Evolutionary conservation across 2,113 vertebrate genomes (phyloP).

Genomic region (Sciurus niger): DNA sequence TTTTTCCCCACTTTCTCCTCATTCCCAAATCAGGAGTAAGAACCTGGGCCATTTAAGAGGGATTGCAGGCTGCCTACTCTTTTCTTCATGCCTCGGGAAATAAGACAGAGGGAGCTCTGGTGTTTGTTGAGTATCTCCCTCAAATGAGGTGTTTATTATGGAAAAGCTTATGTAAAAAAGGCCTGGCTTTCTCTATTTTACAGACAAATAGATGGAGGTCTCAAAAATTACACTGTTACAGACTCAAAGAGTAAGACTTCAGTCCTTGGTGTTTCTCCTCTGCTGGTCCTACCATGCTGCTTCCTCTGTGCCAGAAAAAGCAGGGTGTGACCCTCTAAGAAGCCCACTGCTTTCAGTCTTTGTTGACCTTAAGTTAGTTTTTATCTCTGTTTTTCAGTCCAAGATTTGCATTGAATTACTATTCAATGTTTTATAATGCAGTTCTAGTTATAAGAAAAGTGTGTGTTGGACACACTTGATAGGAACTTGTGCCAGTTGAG

Average conservation of each 20-base stretch:
- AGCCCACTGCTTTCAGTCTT: background rate
- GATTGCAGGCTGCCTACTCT: background rate
- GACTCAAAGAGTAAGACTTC: background rate
- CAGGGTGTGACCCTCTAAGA: background rate
- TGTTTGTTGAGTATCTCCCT: background rate
- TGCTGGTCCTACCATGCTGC: background rate
- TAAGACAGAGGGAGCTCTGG: background rate
- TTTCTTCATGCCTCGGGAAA: background rate
- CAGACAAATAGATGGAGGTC: background rate
- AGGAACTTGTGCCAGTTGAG: background rate
- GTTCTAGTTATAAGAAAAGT: background rate
- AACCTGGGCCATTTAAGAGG: background rate
- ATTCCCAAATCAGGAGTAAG: background rate
- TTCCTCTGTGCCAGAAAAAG: background rate
- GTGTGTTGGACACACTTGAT: background rate
- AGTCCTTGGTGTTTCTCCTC: background rate
- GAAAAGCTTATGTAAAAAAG: background rate
- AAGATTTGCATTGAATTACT: constrained; percentile 9
- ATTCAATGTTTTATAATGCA: constrained; percentile 33
- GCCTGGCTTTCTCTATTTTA: background rate
- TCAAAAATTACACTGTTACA: background rate
- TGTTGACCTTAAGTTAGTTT: background rate
- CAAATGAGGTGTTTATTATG: background rate
- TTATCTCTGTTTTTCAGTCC: background rate
- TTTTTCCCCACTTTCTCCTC: background rate